A percentile compares a stretch with the other conserved stretches of the same genome.
These are phyloP conservation scores for Ptiloglossa arizonensis DNA, from an alignment of 1,140 invertebrate species.

Conservation along the genomic window DNA sequence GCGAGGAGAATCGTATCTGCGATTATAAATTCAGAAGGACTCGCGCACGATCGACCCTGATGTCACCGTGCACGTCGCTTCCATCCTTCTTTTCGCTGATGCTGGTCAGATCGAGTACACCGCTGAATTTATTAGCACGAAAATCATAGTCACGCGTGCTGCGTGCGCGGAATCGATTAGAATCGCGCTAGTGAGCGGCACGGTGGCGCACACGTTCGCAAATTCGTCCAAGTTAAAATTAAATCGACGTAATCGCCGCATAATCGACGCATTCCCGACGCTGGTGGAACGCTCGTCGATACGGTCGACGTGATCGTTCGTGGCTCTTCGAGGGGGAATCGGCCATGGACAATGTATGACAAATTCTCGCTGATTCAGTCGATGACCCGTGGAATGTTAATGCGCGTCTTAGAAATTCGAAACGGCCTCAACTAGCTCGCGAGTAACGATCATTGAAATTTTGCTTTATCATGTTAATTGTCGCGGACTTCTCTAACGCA, in stretches of 20 bases:
- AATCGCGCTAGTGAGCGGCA: neutral
- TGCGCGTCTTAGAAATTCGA: neutral
- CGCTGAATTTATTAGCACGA: constrained; percentile 71
- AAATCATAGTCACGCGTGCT: constrained; percentile 69
- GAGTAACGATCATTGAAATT: no score
- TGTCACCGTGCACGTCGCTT: constrained; percentile 24
- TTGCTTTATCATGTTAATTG: no score
- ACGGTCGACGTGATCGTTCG: constrained; percentile 13
- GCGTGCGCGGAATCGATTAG: constrained; percentile 55
- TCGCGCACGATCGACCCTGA: constrained; percentile 55
- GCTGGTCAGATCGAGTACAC: constrained; percentile 71
- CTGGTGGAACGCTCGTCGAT: neutral
- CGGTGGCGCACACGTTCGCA: constrained; percentile 53
- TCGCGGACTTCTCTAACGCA: no score
- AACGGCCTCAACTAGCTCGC: neutral
- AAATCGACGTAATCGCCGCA: constrained; percentile 68
- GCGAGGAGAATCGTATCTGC: constrained; percentile 6
- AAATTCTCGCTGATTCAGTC: constrained; percentile 32
- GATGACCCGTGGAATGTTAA: neutral
- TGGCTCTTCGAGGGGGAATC: constrained; percentile 17
- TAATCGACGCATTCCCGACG: constrained; percentile 35
- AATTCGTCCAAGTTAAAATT: constrained; percentile 68
- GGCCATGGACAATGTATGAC: constrained; percentile 54
- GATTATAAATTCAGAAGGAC: constrained; percentile 59
- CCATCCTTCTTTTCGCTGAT: constrained; percentile 65